Percentiles rank a stretch among this genome's conserved stretches.
Evolutionary conservation across 2,888 invertebrate species (phyloP).

Genomic region (Sphaeridia pumilis): DNA sequence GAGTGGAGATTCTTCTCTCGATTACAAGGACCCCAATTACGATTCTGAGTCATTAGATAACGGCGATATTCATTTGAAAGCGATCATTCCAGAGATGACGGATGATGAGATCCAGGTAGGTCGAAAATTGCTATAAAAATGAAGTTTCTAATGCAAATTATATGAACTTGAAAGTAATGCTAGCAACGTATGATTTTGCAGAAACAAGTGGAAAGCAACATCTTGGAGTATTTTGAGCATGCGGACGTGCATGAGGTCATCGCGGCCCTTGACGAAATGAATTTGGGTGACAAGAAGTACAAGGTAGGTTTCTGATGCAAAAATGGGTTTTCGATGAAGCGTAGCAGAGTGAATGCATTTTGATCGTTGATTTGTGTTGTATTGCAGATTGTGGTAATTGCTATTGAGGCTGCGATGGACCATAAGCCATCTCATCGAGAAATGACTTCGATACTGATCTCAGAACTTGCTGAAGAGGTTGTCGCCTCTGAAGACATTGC

Average conservation of each 20-base stretch:
- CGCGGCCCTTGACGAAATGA: constrained; percentile 60
- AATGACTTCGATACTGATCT: constrained; percentile 76
- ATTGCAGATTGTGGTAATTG: constrained; percentile 36
- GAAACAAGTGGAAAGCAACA: constrained; percentile 63
- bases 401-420: constrained; percentile 68
- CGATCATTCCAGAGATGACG: constrained; percentile 63
- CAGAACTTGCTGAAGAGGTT: constrained; percentile 71
- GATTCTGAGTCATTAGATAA: constrained; percentile 68
- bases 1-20: constrained; percentile 50
- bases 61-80: constrained; percentile 67
- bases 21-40: constrained; percentile 82
- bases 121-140: too few relatives aligned
- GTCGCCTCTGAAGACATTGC: constrained; percentile 66
- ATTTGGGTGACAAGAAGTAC: constrained; percentile 48
- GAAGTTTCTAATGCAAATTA: too few relatives aligned
- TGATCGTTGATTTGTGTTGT: too few relatives aligned
- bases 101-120: constrained; percentile 58
- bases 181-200: too few relatives aligned
- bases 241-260: constrained; percentile 75
- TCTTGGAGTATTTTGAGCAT: constrained; percentile 82
- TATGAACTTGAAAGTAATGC: neutral
- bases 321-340: too few relatives aligned
- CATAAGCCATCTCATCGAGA: constrained; percentile 84
- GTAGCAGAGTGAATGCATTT: neutral
- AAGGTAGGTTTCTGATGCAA: constrained; percentile 36